phyloP scores from a whole-genome alignment of 2,888 invertebrate species.

The Eristalis arbustorum region DNA sequence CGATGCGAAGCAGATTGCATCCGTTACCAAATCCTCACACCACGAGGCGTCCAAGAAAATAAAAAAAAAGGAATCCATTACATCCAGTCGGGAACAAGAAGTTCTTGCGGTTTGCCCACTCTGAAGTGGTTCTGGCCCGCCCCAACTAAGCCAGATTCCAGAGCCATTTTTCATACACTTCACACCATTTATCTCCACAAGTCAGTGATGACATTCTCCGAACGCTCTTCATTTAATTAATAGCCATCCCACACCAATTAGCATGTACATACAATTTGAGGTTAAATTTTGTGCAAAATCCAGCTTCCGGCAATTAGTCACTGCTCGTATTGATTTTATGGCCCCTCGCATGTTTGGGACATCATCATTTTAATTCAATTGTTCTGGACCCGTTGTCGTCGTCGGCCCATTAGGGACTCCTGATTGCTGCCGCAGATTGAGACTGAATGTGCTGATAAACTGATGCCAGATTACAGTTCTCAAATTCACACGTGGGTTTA shows the following conservation, averaged over 20 bases:
- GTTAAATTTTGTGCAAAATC: slow-evolving; percentile 38
- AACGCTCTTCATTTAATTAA: slow-evolving; percentile 22
- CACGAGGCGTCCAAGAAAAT: not conserved
- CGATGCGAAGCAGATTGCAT: too few species aligned
- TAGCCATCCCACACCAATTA: slow-evolving; percentile 42
- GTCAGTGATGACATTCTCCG: slow-evolving; percentile 6
- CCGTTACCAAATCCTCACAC: not conserved
- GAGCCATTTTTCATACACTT: slow-evolving; percentile 15
- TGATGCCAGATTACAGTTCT: slow-evolving; percentile 19
- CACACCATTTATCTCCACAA: slow-evolving; percentile 13
- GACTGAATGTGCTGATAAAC: slow-evolving; percentile 23
- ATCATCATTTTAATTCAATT: slow-evolving; percentile 35
- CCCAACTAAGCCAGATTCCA: not conserved
- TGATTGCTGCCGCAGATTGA: slow-evolving; percentile 18
- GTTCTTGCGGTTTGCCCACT: not conserved
- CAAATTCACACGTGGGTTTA: slow-evolving; percentile 43
- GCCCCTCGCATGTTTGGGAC: slow-evolving; percentile 11
- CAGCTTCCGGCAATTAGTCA: slow-evolving; percentile 38
- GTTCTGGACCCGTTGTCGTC: not conserved
- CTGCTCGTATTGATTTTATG: slow-evolving; percentile 28
- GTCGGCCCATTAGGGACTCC: not conserved
- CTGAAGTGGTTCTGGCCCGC: not conserved
- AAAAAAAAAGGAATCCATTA: not conserved
- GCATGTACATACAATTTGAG: slow-evolving; percentile 31
- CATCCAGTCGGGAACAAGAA: not conserved